Base-by-base conservation (phyloP, 2,797 vertebrate species). In the Melanotaenia maccullochi region DNA sequence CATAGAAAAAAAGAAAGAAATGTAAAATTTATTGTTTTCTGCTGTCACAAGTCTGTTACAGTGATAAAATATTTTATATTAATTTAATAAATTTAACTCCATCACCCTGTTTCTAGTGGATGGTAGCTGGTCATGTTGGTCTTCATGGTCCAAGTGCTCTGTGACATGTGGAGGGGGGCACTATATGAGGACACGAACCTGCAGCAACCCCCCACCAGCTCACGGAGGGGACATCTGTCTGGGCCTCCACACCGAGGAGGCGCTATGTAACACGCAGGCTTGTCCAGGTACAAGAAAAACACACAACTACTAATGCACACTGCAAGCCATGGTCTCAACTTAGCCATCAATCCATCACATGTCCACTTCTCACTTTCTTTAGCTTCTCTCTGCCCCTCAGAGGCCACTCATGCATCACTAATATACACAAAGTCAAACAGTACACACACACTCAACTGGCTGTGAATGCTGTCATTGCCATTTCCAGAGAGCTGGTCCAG, bases 81-180 rank as follows among this genome's bases (percentile, higher is more conserved):
- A 7, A 44, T 33, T 33, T 55, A 33, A 71, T 69, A 3, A 38
- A 58, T 64, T 30, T 65, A 49, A 35, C 47, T 20, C 13, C 67
- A 24, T 16, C 65, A 2, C 75, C 24, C 40, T 75, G 12, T 49
- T 56, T 81, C 70, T 61, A 99, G 98, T 99, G 95, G 97, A 99
- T 7, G 98, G 98, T 42, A 89, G 95, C 75, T 99, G 98, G 98
- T 98, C 98, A 0, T 99, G 98, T 85, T 99, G 98, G 98, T 97
- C 97, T 0, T 92, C 96, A 4, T 99, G 98, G 98, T 98, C 98
- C 2, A 97, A 96, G 88, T 99, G 98, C 85, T 99, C 98, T 0
- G 96, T 97, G 18, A 98, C 96, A 0, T 99, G 98, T n/a, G 98
- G 97, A 22, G 96, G 97, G 28, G 98, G 98, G 16, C 97, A 99